Evolutionary conservation across 2,888 invertebrate genomes (phyloP), one percentile per base, ranked within the genome.

Genomic region (Drosophila affinis): DNA sequence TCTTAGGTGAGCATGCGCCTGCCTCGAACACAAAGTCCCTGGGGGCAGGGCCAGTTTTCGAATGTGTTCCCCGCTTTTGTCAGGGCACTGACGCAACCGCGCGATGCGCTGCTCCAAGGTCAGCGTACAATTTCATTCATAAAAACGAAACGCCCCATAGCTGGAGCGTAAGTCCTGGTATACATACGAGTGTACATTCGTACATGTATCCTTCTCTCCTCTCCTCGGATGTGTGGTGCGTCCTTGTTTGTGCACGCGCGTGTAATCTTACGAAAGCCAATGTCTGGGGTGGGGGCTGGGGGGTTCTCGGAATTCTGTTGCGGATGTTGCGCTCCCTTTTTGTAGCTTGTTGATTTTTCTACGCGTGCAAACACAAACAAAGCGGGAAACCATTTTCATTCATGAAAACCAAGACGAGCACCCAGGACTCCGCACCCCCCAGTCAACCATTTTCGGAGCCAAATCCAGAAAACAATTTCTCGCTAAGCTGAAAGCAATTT

Each of bases 61-160:
- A 45, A 32, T 56, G 52, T 72, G 14, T 14, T 12, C 10, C 14
- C 39, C 75, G 24, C 70, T 77, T 71, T 53, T 24, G 56, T 10
- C 60, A 48, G 58, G 61, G 58, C 78, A 76, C 79, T 86, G 88
- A 86, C 87, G 86, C 78, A 88, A 87, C 72, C 80, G 72, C 76
- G 72, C 67, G 54, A 56, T 56, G 55, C 68, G 65, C 53, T 62
- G 60, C 24, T 63, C 78, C 89, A 87, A 87, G 88, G 87, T 84
- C 89, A 75, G 75, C 81, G 79, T 83, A 85, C 68, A 87, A 85
- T 89, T 89, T 89, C 89, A 89, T 89, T 89, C 89, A 89, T 89
- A 89, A 88, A 88, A 87, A 44, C 68, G 64, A 62, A 74, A 78
- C 71, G 68, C 70, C 78, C 76, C 57, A 68, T 54, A 67, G 74